Evolutionary conservation across 2,113 vertebrate species (phyloP).

Genomic region (Ifrita kowaldi): DNA sequence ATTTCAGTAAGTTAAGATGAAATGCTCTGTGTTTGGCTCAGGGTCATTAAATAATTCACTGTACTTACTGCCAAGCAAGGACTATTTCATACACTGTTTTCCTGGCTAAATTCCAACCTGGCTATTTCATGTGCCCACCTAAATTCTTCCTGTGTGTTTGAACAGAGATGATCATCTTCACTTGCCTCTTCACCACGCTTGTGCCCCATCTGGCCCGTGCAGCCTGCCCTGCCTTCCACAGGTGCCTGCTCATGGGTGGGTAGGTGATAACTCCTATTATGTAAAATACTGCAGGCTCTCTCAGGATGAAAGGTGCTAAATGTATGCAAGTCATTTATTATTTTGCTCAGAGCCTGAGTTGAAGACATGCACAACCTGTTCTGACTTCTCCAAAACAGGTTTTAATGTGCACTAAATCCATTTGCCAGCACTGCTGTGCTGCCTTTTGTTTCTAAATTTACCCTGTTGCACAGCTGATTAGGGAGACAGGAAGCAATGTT

Average conservation of each 20-base stretch:
- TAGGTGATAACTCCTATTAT: neutral
- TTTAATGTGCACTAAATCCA: neutral
- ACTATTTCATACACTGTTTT: neutral
- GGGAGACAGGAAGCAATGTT: slow-evolving; percentile 11
- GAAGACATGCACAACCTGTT: slow-evolving; percentile 8
- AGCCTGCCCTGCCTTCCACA: neutral
- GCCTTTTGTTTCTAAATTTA: slow-evolving; percentile 41
- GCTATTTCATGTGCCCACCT: slow-evolving; percentile 13
- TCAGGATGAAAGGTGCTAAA: neutral
- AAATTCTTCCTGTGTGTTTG: neutral
- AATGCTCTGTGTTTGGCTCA: slow-evolving; percentile 9
- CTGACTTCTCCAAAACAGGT: slow-evolving; percentile 51
- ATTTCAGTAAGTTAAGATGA: slow-evolving; percentile 20
- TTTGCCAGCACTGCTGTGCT: neutral
- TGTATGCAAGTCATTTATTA: neutral
- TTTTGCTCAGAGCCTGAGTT: neutral
- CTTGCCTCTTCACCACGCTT: neutral
- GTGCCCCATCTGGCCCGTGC: neutral
- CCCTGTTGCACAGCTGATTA: slow-evolving; percentile 22
- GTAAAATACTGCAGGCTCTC: neutral
- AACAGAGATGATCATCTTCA: neutral
- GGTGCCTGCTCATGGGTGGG: neutral
- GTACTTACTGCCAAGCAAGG: neutral
- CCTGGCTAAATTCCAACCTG: neutral
- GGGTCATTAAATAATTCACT: neutral